Evolutionary conservation across 2,797 vertebrate genomes (phyloP), one percentile per base, ranked within the genome.

Genomic region (Sebastiscus tertius): DNA sequence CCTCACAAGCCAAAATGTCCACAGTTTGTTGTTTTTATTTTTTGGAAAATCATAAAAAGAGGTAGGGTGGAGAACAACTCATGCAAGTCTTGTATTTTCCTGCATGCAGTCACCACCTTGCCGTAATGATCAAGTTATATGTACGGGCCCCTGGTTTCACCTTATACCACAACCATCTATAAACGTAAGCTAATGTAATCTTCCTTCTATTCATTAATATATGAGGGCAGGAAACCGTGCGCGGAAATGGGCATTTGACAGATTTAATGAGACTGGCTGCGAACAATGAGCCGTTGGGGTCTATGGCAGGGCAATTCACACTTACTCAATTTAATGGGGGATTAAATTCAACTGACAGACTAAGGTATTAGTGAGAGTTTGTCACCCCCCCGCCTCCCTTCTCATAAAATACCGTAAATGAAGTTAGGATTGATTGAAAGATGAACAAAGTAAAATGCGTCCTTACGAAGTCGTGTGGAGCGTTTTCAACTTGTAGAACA

Each of bases 321-420:
- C 79, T 92, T 72, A 87, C 88, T 94, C 89, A 93, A 67, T 93
- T 94, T 95, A 94, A 94, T 92, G 89, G 85, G 73, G 76, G 84
- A 94, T 95, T 94, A 90, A 92, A 94, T 94, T 91, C 89, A 62
- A 68, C 82, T 75, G 89, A 93, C 91, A 91, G 92, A 87, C 86
- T 84, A 77, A 89, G 85, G 90, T 88, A 80, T 83, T 88, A 78
- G 73, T 56, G 66, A 72, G 75, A 83, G 81, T 84, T 74, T 89
- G 81, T 85, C 87, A 88, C 83, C 81, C 82, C 75, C 85, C 73
- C 71, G 54, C 80, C 79, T 83, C 71, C 79, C 73, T 84, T 79
- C 75, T 84, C 70, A 83, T 79, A 72, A 73, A 72, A 62, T 62
- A 63, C 54, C 61, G 27, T 63, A 81, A 83, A 74, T 83, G 36